Evolutionary conservation across 37 sponge, comb jelly and placozoan genomes (phyloP).

Genomic region (Chondrosia reniformis): DNA sequence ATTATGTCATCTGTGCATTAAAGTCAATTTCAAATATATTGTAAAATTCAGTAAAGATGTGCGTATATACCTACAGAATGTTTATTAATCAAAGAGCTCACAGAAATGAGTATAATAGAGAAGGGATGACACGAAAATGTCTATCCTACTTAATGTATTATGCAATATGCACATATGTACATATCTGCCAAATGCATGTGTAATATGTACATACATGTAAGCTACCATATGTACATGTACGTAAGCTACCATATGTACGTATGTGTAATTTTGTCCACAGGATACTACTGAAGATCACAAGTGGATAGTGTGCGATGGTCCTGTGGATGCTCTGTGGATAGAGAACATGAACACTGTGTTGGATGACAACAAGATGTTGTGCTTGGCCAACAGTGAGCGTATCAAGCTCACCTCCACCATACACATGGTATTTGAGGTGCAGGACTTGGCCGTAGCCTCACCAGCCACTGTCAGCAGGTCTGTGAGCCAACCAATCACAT

Average conservation of each 20-base stretch:
- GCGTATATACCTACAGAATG: too few species aligned
- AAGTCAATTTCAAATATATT: too few species aligned
- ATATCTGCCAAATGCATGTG: too few species aligned
- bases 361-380: constrained; percentile 99
- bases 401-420: constrained; percentile 93
- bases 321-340: constrained; percentile 99
- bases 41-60: too few species aligned
- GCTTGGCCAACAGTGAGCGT: constrained; percentile 96
- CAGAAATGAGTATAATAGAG: too few species aligned
- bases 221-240: neutral
- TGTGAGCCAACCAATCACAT: too few species aligned
- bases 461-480: constrained; percentile 98
- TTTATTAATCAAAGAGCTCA: too few species aligned
- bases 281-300: constrained; percentile 98
- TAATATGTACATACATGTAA: neutral
- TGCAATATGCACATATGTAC: neutral
- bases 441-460: constrained; percentile 96
- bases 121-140: too few species aligned
- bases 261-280: constrained; percentile 17
- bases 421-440: constrained; percentile 98
- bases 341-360: constrained; percentile 99
- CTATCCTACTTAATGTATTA: too few species aligned
- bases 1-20: neutral
- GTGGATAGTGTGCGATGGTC: constrained; percentile 99
- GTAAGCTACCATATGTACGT: neutral